Evolutionary conservation across 2,888 invertebrate species (phyloP), one percentile per base, ranked within the genome.

Genomic region (Andrena minutula): DNA sequence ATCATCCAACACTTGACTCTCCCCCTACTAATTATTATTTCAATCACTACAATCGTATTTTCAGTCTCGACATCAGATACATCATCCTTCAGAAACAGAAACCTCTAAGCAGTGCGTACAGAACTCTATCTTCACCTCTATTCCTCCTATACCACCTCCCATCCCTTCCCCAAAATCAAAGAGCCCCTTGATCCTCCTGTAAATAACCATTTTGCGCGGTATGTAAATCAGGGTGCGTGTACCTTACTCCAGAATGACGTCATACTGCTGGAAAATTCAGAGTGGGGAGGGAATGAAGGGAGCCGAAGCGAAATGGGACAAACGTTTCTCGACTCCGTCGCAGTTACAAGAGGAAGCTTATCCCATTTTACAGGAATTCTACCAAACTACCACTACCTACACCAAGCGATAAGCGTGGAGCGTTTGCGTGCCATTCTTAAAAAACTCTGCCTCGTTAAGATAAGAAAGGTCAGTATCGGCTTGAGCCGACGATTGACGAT

Each of bases 161-260:
- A 41, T 41, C 41, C 41, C 16, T 41, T 64, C 8, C 23, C 12
- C 23, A 30, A 65, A 49, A 28, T n/a, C 66, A 8, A 20, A 66
- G 51, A 10, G 12, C 20, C 30, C 20, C 58, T 56, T 56, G 23
- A 26, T 56, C 4, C 23, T 56, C 56, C 26, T 20, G 10, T 26
- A 23, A 56, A 12, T 23, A 41, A 41, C 41, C 41, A 41, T 41
- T 41, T 41, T 41, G 26, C 56, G 23, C 8, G 10, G n/a, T 30
- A 30, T 60, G 30, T 60, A 60, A 30, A 30, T 60, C n/a, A 30
- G n/a, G n/a, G 60, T 41, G 41, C 16, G 60, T 32, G 60, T 16
- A 60, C 60, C 60, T 5, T n/a, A 4, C 30, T 30, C 26, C 16
- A 30, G 60, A 60, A 8, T 60, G 60, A 60, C 60, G 60, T 60